A percentile compares a stretch with the other conserved stretches of the same genome.
Conservation (phyloP, 2,797 vertebrate species). For the Mastacembelus armatus region DNA sequence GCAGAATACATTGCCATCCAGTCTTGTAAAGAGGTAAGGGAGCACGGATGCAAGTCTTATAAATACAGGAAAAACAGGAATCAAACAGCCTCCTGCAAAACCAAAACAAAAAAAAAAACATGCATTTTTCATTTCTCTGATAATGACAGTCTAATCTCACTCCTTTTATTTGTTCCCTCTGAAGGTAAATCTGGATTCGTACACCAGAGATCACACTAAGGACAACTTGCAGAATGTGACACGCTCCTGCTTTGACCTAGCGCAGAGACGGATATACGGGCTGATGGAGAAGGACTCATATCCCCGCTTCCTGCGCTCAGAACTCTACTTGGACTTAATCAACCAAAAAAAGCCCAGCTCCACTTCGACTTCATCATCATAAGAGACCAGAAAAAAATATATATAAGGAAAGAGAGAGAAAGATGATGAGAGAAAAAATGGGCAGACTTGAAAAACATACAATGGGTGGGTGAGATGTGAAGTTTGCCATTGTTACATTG, state of each 20-base stretch:
- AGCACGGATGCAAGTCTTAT: not conserved
- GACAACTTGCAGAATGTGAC: constrained; percentile 95
- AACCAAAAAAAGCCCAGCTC: constrained; percentile 94
- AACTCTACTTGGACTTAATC: constrained; percentile 96
- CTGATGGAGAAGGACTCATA: constrained; percentile 99
- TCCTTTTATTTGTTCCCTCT: not conserved
- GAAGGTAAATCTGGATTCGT: constrained; percentile 96
- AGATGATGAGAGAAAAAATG: constrained; percentile 31
- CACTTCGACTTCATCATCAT: constrained; percentile 87
- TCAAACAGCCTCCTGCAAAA: not conserved
- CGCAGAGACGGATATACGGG: constrained; percentile 95
- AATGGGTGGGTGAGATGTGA: constrained; percentile 47
- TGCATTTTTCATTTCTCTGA: not conserved
- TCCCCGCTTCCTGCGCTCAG: constrained; percentile 95
- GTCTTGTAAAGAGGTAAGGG: constrained; percentile 96
- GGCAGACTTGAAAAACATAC: constrained; percentile 65
- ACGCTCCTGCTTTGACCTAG: constrained; percentile 93
- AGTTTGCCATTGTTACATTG: too few species aligned
- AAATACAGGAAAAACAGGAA: not conserved
- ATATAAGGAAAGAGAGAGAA: constrained; percentile 31
- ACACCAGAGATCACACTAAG: constrained; percentile 96
- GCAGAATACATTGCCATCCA: constrained; percentile 97
- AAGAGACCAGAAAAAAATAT: constrained; percentile 61
- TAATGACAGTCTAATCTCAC: not conserved
- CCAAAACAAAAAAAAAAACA: not conserved